Percentiles rank a stretch among this genome's conserved stretches.
phyloP scores from a whole-genome alignment of 30 jellyfish, hydroid and myxozoan species.

The Nemopilema nomurai region DNA sequence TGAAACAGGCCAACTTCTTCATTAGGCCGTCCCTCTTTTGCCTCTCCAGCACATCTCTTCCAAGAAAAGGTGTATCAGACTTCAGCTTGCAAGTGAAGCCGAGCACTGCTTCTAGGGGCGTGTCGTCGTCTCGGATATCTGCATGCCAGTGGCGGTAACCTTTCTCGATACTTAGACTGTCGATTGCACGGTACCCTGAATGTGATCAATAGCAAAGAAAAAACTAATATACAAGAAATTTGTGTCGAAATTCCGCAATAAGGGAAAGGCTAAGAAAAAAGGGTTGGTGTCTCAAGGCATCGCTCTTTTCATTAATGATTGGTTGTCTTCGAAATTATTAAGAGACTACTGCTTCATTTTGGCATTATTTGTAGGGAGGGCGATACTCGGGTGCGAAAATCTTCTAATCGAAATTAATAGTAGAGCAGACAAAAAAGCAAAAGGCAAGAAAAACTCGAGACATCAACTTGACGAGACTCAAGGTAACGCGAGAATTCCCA shows the following conservation, averaged over 20 bases:
- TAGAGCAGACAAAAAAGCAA: no score
- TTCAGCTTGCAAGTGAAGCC: slow-evolving; percentile 96
- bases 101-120: slow-evolving; percentile 93
- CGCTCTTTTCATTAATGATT: no score
- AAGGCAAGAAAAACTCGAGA: not conserved
- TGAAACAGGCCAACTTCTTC: slow-evolving; percentile 93
- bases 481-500: no score
- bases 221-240: no score
- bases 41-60: slow-evolving; percentile 83
- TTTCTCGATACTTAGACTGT: slow-evolving; percentile 90
- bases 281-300: no score
- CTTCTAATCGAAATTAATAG: no score
- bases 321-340: no score
- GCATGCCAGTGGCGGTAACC: slow-evolving; percentile 99
- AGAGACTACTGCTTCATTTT: no score
- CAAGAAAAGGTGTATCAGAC: slow-evolving; percentile 91
- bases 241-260: no score
- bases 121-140: slow-evolving; percentile 93
- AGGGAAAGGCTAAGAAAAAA: no score
- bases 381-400: no score
- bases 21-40: slow-evolving; percentile 85
- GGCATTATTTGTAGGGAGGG: no score
- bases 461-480: not conserved
- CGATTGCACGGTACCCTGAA: slow-evolving; percentile 96
- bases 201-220: not conserved